Percentiles rank a stretch among this genome's conserved stretches.
phyloP scores from a whole-genome alignment of 2,113 vertebrate genomes.

The human (Homo sapiens) region DNA sequence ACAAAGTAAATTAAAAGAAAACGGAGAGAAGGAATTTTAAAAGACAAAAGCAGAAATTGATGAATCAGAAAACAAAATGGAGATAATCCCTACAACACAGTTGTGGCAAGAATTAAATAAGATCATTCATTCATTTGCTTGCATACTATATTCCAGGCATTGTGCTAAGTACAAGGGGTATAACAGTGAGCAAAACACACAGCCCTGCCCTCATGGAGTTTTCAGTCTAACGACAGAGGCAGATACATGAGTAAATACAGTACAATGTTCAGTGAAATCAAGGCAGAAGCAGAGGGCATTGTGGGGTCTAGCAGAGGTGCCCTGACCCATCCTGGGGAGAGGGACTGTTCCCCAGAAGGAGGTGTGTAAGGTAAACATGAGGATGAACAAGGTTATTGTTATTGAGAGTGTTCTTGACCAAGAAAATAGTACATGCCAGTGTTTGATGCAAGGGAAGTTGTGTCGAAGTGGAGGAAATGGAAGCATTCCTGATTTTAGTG shows the following conservation, averaged over 20 bases:
- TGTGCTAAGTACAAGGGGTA: neutral
- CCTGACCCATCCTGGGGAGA: too few species aligned
- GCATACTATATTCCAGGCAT: too few species aligned
- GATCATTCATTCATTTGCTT: neutral
- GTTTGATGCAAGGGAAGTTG: rapidly evolving
- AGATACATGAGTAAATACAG: too few species aligned
- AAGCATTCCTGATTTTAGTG: neutral
- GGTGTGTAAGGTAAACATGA: neutral
- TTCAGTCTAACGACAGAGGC: too few species aligned
- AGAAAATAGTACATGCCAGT: rapidly evolving
- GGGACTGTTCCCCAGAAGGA: neutral
- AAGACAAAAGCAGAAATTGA: neutral
- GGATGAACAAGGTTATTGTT: neutral
- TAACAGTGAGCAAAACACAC: neutral
- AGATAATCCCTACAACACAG: rapidly evolving
- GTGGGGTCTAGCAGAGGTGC: too few species aligned
- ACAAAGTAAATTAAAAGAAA: slow-evolving; percentile 6
- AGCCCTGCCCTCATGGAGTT: too few species aligned
- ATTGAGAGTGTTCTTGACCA: neutral
- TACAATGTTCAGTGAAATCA: too few species aligned
- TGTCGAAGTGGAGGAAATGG: neutral
- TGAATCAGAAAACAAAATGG: neutral
- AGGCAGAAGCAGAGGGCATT: too few species aligned
- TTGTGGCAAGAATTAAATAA: neutral
- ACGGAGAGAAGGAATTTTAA: neutral